These are phyloP conservation scores for Calameuta filiformis DNA, from an alignment of 2,888 invertebrate genomes.

Conservation along the genomic window DNA sequence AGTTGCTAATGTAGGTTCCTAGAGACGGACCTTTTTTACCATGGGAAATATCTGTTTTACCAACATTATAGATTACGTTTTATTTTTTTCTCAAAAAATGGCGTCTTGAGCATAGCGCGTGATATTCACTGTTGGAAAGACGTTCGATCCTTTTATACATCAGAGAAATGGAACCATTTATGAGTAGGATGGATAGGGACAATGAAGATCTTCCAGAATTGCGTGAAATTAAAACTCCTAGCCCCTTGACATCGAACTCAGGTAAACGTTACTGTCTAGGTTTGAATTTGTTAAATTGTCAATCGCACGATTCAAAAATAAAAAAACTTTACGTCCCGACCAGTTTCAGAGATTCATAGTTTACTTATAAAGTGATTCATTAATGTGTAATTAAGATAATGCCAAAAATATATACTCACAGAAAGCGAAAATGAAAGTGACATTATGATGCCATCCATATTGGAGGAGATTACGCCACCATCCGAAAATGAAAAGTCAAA, in stretches of 20 bases:
- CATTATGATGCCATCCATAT: not conserved
- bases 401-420: not conserved
- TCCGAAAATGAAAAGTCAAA: not conserved
- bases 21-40: not conserved
- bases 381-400: not conserved
- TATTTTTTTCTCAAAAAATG: not conserved
- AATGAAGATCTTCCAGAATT: not conserved
- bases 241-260: slow-evolving; percentile 24
- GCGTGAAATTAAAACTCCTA: slow-evolving; percentile 20
- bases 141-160: not conserved
- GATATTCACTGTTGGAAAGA: not conserved
- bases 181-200: not conserved
- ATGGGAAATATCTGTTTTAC: not conserved
- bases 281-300: not conserved
- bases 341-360: not conserved
- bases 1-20: not conserved
- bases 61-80: not conserved
- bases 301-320: not conserved
- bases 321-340: not conserved
- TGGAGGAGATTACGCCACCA: not conserved
- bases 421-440: slow-evolving; percentile 12
- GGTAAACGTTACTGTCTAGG: slow-evolving; percentile 14
- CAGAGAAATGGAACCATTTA: not conserved
- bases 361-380: not conserved
- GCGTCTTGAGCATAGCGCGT: not conserved